phyloP scores from a whole-genome alignment of 2,797 vertebrate species.

The Rachycentron canadum region DNA sequence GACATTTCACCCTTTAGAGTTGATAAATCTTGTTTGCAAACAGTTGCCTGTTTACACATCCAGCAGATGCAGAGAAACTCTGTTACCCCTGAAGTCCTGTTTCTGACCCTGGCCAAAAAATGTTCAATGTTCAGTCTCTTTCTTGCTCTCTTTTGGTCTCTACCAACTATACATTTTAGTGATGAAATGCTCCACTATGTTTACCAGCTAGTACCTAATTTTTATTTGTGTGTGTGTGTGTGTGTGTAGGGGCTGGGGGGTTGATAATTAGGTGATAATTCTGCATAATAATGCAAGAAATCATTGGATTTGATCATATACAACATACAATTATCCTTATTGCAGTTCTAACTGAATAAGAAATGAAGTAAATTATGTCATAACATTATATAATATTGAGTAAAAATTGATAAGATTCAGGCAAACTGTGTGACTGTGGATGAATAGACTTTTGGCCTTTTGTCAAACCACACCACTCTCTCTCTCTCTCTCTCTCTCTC shows the following conservation, averaged over 20 bases:
- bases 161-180: background rate
- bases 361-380: background rate
- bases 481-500: background rate
- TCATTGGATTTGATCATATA: background rate
- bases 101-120: background rate
- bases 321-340: background rate
- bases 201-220: background rate
- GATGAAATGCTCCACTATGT: background rate
- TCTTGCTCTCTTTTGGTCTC: background rate
- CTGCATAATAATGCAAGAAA: background rate
- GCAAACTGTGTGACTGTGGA: background rate
- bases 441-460: slow-evolving; percentile 11
- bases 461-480: slow-evolving; percentile 30
- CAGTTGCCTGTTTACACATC: background rate
- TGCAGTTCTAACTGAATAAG: background rate
- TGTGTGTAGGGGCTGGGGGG: too few species aligned
- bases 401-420: background rate
- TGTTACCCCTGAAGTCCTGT: background rate
- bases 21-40: background rate
- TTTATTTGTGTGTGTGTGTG: too few species aligned
- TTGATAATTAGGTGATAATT: slow-evolving; percentile 1
- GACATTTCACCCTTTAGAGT: slow-evolving; percentile 1
- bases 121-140: background rate
- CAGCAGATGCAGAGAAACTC: background rate
- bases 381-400: background rate